Percentiles rank a stretch among this genome's conserved stretches.
Evolutionary conservation across 2,113 vertebrate genomes (phyloP).

Genomic region (Rhineura floridana): DNA sequence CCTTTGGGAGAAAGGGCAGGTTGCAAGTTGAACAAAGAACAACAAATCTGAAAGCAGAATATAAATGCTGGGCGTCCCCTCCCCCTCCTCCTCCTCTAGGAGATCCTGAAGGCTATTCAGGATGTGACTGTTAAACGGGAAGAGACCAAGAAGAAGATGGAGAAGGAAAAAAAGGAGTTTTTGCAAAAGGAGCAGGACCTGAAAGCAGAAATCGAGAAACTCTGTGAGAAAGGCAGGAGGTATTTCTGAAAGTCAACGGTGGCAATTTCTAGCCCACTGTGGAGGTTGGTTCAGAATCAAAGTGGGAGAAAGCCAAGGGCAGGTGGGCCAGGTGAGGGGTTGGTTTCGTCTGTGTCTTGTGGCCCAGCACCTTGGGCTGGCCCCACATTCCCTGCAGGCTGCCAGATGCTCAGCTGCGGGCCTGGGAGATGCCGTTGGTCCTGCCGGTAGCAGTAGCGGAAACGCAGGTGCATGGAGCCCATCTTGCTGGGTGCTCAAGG

Average conservation of each 20-base stretch:
- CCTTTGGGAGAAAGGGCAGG: too few relatives aligned
- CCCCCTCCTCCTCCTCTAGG: slow-evolving; percentile 47
- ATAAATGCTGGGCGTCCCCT: not conserved
- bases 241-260: slow-evolving; percentile 13
- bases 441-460: not conserved
- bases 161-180: slow-evolving; percentile 87
- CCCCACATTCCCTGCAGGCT: not conserved
- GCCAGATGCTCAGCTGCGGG: not conserved
- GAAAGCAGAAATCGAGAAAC: slow-evolving; percentile 81
- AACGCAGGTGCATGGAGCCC: not conserved
- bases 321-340: not conserved
- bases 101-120: slow-evolving; percentile 77
- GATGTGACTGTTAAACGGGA: slow-evolving; percentile 81
- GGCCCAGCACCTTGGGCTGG: not conserved
- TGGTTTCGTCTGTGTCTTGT: not conserved
- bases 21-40: too few relatives aligned
- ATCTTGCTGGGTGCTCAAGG: not conserved
- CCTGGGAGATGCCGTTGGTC: not conserved
- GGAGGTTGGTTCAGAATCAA: not conserved
- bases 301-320: not conserved
- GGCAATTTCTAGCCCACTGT: accelerated
- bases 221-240: slow-evolving; percentile 82
- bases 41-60: accelerated
- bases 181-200: slow-evolving; percentile 84
- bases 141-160: slow-evolving; percentile 84